These are phyloP conservation scores for Pseudopipra pipra DNA, from an alignment of 2,113 vertebrate species.

Conservation along the genomic window DNA sequence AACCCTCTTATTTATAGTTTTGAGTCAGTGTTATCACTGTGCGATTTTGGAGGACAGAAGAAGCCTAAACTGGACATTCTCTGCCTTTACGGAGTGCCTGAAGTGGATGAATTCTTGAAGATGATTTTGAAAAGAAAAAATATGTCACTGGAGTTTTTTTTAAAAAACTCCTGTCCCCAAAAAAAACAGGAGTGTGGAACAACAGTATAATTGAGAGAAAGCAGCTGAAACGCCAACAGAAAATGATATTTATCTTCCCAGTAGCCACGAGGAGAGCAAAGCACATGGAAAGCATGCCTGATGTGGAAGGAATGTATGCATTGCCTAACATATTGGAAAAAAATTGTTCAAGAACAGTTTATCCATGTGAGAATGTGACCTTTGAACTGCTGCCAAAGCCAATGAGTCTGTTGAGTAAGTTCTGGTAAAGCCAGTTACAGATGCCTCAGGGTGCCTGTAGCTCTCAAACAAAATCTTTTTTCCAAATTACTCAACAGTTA, in stretches of 20 bases:
- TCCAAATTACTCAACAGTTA: not conserved
- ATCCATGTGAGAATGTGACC: slow-evolving; percentile 43
- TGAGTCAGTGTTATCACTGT: not conserved
- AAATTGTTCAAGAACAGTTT: slow-evolving; percentile 39
- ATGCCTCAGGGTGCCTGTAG: not conserved
- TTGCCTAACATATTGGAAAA: slow-evolving; percentile 46
- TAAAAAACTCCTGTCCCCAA: not conserved
- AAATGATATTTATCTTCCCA: slow-evolving; percentile 17
- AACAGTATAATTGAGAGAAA: not conserved
- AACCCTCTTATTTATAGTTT: not conserved
- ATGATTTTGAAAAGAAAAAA: not conserved
- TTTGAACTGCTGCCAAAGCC: slow-evolving; percentile 51
- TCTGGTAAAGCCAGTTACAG: slow-evolving; percentile 30
- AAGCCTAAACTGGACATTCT: not conserved
- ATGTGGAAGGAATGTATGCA: slow-evolving; percentile 48
- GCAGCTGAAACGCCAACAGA: not conserved
- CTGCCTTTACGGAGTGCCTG: not conserved
- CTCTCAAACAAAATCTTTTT: not conserved
- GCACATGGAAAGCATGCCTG: slow-evolving; percentile 35
- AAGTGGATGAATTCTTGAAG: not conserved
- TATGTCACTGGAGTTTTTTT: not conserved
- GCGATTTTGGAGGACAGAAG: not conserved
- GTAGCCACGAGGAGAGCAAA: slow-evolving; percentile 32
- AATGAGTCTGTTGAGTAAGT: slow-evolving; percentile 10
- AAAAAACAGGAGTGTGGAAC: not conserved